These are phyloP conservation scores for Columba guinea DNA, from an alignment of 2,797 vertebrate species.

Conservation along the genomic window DNA sequence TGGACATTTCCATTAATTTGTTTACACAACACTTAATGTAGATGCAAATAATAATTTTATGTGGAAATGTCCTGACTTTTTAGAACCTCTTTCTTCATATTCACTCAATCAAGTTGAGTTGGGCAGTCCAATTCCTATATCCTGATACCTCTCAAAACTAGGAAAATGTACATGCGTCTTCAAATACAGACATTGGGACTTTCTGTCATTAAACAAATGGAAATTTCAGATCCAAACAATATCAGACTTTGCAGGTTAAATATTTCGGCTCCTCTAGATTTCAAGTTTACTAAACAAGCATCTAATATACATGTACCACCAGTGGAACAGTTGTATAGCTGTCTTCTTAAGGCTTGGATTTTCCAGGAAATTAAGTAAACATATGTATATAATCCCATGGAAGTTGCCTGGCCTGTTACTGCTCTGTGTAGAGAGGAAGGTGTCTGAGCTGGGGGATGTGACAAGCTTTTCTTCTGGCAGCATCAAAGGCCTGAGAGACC, in stretches of 20 bases:
- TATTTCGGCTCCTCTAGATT: background rate
- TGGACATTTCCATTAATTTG: background rate
- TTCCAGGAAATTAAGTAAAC: background rate
- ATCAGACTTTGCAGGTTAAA: background rate
- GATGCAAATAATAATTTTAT: background rate
- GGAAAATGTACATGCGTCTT: background rate
- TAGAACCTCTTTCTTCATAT: background rate
- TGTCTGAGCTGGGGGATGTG: background rate
- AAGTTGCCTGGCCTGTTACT: background rate
- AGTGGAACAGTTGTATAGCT: background rate
- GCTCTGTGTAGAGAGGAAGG: background rate
- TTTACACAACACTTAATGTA: background rate
- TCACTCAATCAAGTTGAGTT: background rate
- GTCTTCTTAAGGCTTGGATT: background rate
- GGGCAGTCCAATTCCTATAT: background rate
- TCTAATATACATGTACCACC: background rate
- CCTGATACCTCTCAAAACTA: background rate
- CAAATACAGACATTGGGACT: background rate
- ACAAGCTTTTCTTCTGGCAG: background rate
- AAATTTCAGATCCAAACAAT: background rate
- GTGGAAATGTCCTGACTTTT: background rate
- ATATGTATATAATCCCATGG: background rate
- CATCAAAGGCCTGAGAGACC: background rate
- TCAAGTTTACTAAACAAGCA: background rate
- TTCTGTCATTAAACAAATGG: background rate